phyloP scores from a whole-genome alignment of 2,113 vertebrate species.

The Xiphophorus hellerii region DNA sequence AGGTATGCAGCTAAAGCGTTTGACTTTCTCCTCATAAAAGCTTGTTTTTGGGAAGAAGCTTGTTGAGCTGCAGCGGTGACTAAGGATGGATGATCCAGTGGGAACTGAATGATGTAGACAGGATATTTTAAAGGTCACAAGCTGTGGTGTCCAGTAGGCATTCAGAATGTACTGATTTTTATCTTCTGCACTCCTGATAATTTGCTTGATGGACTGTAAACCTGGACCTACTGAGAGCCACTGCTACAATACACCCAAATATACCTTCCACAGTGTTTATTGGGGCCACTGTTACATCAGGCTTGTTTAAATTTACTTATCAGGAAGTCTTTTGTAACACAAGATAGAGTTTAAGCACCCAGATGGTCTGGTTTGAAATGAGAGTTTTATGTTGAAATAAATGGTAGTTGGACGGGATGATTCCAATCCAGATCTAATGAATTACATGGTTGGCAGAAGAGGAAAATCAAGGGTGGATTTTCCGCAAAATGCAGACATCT shows the following conservation, averaged over 20 bases:
- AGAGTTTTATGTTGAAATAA: too few species aligned
- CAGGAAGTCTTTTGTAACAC: too few species aligned
- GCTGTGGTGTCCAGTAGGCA: conserved; percentile 3
- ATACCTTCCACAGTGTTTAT: not conserved
- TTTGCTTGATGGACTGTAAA: not conserved
- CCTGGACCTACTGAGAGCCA: not conserved
- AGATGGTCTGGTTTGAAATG: too few species aligned
- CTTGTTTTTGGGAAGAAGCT: not conserved
- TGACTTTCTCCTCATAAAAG: not conserved
- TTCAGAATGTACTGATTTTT: conserved; percentile 4
- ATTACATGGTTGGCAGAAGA: too few species aligned
- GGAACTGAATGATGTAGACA: not conserved
- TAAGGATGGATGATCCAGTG: not conserved
- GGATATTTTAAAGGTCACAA: conserved; percentile 18
- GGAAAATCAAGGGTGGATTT: too few species aligned
- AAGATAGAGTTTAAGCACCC: too few species aligned
- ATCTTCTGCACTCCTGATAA: not conserved
- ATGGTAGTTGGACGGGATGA: too few species aligned
- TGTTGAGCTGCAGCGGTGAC: not conserved
- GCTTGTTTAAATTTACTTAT: not conserved
- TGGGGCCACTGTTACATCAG: not conserved
- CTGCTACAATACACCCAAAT: not conserved
- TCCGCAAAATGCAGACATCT: too few species aligned
- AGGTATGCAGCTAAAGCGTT: not conserved
- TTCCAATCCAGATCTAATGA: too few species aligned